Evolutionary conservation across 2,888 invertebrate species (phyloP), one percentile per base, ranked within the genome.

Genomic region (Stenichneumon culpator): DNA sequence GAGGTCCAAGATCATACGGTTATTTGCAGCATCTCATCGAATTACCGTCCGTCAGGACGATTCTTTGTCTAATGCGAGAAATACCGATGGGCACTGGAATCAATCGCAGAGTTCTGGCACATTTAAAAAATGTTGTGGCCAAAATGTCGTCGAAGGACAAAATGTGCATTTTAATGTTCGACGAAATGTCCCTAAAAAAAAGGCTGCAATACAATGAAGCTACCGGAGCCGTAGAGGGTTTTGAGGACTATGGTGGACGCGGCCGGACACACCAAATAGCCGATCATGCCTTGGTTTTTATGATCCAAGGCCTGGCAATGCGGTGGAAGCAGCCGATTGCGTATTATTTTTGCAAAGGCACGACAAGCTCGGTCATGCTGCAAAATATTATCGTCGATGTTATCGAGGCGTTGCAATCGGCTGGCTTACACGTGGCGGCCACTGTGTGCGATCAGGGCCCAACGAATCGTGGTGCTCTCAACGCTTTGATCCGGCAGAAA

Each of bases 361-460:
- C 60, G 14, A 72, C 39, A 32, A 52, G 54, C 3, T 16, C 32
- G 1, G 2, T 3, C 0, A 28, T 54, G n/a, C 65, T 81, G 6
- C 32, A 39, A 52, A 11, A 57, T 7, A 14, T 75, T 3, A 81
- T 81, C 16, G 54, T 68, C 7, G 63, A 80, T 9, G 75, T 82
- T 1, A 50, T 82, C 5, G 16, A 32, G 57, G 82, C 69, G 25
- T 63, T 75, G 16, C 50, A 82, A 14, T 69, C 60, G 3, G 32
- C 63, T 9, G 82, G 82, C 3, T 22, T 82, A 1, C 28, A 75
- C 11, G 75, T 75, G 0, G 69, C 69, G 36, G 54, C 69, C 1
- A 68, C 70, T 7, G 69, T 82, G 0, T 82, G 82, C 28, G 75
- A 75, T n/a, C 75, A 82, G 36, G 75, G 69, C 1, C 63, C 68